Evolutionary conservation across 2,888 invertebrate genomes (phyloP).

Genomic region (Drosophila kambysellisi): DNA sequence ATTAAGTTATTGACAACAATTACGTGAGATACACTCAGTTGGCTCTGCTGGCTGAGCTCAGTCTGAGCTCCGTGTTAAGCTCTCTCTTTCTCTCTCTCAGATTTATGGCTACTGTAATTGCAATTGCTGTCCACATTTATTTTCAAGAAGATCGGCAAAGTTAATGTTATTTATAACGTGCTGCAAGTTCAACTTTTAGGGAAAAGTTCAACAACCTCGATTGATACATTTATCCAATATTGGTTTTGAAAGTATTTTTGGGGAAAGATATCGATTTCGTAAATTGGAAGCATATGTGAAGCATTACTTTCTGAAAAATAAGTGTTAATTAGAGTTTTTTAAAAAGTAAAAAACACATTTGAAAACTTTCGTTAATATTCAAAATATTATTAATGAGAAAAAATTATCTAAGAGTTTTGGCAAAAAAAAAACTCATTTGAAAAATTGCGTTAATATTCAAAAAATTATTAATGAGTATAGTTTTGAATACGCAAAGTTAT

Average conservation of each 20-base stretch:
- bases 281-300: not conserved
- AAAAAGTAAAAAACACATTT: too few species aligned
- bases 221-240: not conserved
- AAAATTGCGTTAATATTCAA: not conserved
- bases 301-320: too few species aligned
- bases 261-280: not conserved
- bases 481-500: too few species aligned
- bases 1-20: slow-evolving; percentile 71
- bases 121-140: slow-evolving; percentile 40
- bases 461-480: not conserved
- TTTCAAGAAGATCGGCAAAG: slow-evolving; percentile 19
- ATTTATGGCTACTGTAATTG: slow-evolving; percentile 56
- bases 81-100: not conserved
- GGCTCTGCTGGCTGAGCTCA: slow-evolving; percentile 4
- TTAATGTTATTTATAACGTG: not conserved
- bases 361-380: too few species aligned
- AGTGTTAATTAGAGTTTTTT: too few species aligned
- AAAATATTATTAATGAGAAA: too few species aligned
- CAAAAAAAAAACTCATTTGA: not conserved
- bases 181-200: not conserved
- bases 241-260: not conserved
- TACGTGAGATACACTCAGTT: slow-evolving; percentile 32
- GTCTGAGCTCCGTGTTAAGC: slow-evolving; percentile 17
- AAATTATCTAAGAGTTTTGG: too few species aligned
- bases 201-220: not conserved